Conservation (phyloP, 1,140 invertebrate genomes). For the Zelostemma sp. region DNA sequence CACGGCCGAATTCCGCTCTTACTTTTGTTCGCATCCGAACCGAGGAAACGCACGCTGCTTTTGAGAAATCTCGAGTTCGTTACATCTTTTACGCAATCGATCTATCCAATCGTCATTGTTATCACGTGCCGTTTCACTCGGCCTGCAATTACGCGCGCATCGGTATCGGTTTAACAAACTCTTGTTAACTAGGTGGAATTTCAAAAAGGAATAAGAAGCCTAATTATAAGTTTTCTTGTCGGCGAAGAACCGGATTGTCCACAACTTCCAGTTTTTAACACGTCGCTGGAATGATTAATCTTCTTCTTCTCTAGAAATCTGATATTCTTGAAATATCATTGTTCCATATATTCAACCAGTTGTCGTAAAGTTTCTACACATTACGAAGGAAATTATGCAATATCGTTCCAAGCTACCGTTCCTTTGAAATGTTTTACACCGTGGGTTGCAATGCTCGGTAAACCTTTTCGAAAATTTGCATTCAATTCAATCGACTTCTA, state of each 20-base stretch:
- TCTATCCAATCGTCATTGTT: too few relatives aligned
- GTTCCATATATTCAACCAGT: conserved; percentile 6
- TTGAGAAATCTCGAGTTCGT: conserved; percentile 33
- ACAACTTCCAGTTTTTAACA: not conserved
- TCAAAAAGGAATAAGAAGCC: too few relatives aligned
- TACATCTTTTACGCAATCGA: conserved; percentile 24
- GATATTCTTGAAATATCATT: conserved; percentile 6
- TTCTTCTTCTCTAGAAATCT: conserved; percentile 2
- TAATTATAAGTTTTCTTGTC: too few relatives aligned
- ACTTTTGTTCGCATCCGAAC: conserved; percentile 50
- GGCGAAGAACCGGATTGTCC: too few relatives aligned
- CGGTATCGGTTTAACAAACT: too few relatives aligned
- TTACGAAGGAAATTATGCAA: conserved; percentile 2
- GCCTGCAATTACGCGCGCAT: too few relatives aligned
- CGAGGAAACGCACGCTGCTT: conserved; percentile 38
- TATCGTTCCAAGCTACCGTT: not conserved
- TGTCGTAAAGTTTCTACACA: conserved; percentile 7
- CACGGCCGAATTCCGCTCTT: conserved; percentile 53
- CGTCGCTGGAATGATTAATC: not conserved
- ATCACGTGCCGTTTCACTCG: too few relatives aligned
- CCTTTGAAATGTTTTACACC: not conserved
- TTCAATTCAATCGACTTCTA: too few relatives aligned
- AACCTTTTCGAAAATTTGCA: too few relatives aligned
- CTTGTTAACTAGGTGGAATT: too few relatives aligned
- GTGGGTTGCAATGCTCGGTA: not conserved